Conservation (phyloP, 2,797 vertebrate genomes). For the Myotis myotis region DNA sequence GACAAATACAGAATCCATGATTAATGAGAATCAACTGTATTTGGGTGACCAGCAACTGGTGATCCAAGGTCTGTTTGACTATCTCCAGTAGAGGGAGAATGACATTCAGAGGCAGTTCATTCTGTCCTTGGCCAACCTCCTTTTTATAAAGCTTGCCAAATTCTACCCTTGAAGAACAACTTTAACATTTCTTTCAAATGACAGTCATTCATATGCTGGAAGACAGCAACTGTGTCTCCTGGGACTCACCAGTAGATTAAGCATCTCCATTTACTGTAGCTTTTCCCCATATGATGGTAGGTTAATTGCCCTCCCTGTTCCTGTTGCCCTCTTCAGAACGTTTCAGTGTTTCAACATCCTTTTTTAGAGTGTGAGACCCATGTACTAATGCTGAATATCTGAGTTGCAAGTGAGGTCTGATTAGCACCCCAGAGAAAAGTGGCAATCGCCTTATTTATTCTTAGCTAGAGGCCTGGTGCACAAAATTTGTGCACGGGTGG, state of each 20-base stretch:
- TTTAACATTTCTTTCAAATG: slow-evolving; percentile 53
- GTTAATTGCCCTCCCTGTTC: not conserved
- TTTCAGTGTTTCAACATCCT: slow-evolving; percentile 21
- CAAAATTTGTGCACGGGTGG: too few relatives aligned
- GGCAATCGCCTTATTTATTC: not conserved
- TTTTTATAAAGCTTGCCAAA: slow-evolving; percentile 48
- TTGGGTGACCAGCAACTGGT: not conserved
- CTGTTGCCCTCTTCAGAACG: not conserved
- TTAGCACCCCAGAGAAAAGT: not conserved
- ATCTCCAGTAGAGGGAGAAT: not conserved
- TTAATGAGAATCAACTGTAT: not conserved
- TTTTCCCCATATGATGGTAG: not conserved
- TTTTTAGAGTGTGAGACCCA: not conserved
- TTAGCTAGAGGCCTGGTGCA: not conserved
- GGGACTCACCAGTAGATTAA: slow-evolving; percentile 10
- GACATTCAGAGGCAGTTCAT: not conserved
- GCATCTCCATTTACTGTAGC: not conserved
- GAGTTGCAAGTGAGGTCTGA: not conserved
- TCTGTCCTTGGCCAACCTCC: not conserved
- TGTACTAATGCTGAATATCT: slow-evolving; percentile 1
- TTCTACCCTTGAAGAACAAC: slow-evolving; percentile 14
- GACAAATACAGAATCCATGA: not conserved
- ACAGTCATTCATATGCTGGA: slow-evolving; percentile 16
- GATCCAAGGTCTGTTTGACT: not conserved
- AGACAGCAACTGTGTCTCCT: slow-evolving; percentile 35